Evolutionary conservation across 2,113 vertebrate species (phyloP).

Genomic region (Hippocampus guttulatus): DNA sequence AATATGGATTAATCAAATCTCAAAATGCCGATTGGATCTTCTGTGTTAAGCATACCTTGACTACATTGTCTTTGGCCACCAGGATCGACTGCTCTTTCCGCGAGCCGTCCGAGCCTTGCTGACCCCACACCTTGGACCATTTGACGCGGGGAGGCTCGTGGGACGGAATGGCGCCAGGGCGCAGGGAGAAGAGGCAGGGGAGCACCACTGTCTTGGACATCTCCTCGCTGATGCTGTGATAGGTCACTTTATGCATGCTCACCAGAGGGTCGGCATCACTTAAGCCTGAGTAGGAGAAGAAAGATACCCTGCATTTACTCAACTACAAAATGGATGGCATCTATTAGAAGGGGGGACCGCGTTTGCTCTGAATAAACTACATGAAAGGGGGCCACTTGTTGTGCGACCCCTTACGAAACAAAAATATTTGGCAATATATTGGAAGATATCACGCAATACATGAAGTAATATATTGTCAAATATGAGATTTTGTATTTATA

Average conservation of each 20-base stretch:
- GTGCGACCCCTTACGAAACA: too few relatives aligned
- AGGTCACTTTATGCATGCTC: constrained; percentile 82
- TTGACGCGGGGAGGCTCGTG: constrained; percentile 85
- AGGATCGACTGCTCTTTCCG: constrained; percentile 83
- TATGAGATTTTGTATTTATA: too few relatives aligned
- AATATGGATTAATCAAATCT: background rate
- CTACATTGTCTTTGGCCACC: constrained; percentile 89
- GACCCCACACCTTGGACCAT: constrained; percentile 91
- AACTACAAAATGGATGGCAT: background rate
- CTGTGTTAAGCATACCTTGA: constrained; percentile 68
- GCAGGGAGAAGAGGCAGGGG: constrained; percentile 85
- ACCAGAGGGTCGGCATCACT: constrained; percentile 75
- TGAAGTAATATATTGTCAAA: too few relatives aligned
- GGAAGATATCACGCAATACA: too few relatives aligned
- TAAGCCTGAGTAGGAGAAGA: constrained; percentile 57
- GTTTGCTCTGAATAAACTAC: too few relatives aligned
- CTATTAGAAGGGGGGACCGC: background rate
- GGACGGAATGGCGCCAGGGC: constrained; percentile 46
- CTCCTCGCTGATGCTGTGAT: constrained; percentile 72
- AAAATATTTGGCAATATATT: too few relatives aligned
- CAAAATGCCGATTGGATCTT: background rate
- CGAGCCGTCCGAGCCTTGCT: constrained; percentile 70
- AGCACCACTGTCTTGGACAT: constrained; percentile 81
- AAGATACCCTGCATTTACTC: background rate
- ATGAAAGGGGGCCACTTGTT: too few relatives aligned